Percentiles rank a stretch among this genome's conserved stretches.
Conservation (phyloP, 2,888 invertebrate genomes). For the Hypolimnas misippus region DNA sequence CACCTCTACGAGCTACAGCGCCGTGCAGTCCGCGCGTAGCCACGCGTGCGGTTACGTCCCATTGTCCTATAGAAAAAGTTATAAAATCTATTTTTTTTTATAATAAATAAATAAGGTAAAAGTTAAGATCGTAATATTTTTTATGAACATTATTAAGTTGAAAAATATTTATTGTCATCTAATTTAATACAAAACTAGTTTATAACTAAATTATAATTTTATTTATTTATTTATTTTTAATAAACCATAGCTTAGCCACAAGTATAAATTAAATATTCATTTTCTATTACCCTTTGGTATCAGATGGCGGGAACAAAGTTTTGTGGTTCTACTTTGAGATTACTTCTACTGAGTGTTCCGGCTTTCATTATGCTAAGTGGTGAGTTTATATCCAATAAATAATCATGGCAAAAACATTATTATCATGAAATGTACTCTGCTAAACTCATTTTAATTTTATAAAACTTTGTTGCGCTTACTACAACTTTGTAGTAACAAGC, state of each 20-base stretch:
- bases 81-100: background rate
- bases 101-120: background rate
- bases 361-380: constrained; percentile 73
- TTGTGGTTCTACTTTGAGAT: constrained; percentile 48
- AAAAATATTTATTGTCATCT: too few species aligned
- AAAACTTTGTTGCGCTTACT: background rate
- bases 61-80: constrained; percentile 19
- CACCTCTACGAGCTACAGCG: constrained; percentile 51
- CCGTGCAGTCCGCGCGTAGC: constrained; percentile 48
- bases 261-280: constrained; percentile 21
- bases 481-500: background rate
- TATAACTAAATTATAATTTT: too few species aligned
- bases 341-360: constrained; percentile 54
- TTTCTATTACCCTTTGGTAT: constrained; percentile 25
- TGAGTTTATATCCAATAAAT: constrained; percentile 53
- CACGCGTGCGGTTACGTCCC: constrained; percentile 37
- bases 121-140: too few species aligned
- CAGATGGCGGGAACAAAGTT: constrained; percentile 51
- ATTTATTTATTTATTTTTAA: constrained; percentile 25
- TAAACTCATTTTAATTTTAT: background rate
- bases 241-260: background rate
- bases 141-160: too few species aligned
- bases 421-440: background rate
- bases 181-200: too few species aligned
- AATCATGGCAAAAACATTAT: background rate